A percentile compares a stretch with the other conserved stretches of the same genome.
Evolutionary conservation across 2,797 vertebrate species (phyloP).

Genomic region (Streptopelia turtur): DNA sequence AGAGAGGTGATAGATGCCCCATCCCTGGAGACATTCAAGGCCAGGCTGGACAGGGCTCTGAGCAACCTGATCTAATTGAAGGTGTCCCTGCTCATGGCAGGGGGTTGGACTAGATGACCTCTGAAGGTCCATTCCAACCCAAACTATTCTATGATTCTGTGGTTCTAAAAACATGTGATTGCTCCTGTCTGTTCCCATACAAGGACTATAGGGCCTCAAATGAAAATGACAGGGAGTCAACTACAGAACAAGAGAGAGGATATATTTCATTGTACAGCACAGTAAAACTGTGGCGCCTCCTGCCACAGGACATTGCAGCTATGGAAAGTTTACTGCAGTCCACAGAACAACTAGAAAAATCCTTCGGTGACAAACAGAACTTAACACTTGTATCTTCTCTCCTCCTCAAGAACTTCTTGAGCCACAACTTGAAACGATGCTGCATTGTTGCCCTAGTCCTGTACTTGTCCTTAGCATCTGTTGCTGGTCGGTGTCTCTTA

Average conservation of each 20-base stretch:
- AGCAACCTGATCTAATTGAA: too few species aligned
- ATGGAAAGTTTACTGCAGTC: background rate
- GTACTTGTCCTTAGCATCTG: background rate
- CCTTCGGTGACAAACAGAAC: background rate
- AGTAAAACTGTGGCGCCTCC: background rate
- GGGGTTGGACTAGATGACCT: too few species aligned
- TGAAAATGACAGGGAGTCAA: background rate
- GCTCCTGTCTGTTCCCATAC: background rate
- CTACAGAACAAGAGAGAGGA: background rate
- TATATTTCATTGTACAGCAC: background rate
- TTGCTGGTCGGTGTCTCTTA: background rate
- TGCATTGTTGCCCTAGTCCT: background rate
- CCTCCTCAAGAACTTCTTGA: background rate
- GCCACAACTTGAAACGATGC: background rate
- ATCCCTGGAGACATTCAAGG: too few species aligned
- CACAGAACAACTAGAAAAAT: background rate
- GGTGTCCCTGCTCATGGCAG: too few species aligned
- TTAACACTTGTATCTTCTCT: background rate
- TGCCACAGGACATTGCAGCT: fast-evolving
- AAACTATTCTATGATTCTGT: too few species aligned
- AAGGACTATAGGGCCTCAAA: background rate
- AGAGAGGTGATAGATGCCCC: too few species aligned
- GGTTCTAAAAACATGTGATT: background rate
- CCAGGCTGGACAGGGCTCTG: too few species aligned
- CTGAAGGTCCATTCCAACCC: too few species aligned